Conservation (phyloP, 2,113 vertebrate species). For the Tetrax tetrax region DNA sequence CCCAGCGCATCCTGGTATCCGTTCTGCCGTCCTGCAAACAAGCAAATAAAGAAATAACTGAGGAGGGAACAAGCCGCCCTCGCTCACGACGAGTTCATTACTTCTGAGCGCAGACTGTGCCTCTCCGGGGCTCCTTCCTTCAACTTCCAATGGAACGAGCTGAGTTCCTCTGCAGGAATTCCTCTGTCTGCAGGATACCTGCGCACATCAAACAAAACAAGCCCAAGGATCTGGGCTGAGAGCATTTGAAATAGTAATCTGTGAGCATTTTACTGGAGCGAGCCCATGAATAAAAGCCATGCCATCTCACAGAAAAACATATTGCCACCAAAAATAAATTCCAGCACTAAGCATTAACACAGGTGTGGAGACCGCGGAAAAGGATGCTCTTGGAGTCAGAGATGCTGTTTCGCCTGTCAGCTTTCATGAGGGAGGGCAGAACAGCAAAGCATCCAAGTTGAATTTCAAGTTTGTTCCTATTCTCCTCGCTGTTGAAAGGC, state of each 20-base stretch:
- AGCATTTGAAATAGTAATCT: background rate
- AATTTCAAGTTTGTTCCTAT: background rate
- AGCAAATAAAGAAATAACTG: fast-evolving
- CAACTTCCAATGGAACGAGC: background rate
- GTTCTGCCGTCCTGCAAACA: fast-evolving
- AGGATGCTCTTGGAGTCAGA: fast-evolving
- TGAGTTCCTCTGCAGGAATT: background rate
- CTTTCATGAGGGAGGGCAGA: background rate
- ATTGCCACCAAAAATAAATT: background rate
- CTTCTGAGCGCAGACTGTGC: background rate
- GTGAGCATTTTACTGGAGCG: background rate
- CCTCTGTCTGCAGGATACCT: background rate
- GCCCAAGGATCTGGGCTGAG: background rate
- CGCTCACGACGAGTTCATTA: background rate
- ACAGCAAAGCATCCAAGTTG: fast-evolving
- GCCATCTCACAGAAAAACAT: background rate
- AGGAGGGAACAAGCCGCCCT: background rate
- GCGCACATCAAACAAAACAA: background rate
- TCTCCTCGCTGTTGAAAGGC: background rate
- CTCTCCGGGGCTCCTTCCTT: background rate
- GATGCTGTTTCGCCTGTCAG: background rate
- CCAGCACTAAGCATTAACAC: fast-evolving
- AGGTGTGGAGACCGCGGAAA: fast-evolving
- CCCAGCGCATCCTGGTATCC: fast-evolving
- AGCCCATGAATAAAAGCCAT: background rate